Evolutionary conservation across 1,140 invertebrate genomes (phyloP), one percentile per base, ranked within the genome.

Genomic region (Cherax destructor): DNA sequence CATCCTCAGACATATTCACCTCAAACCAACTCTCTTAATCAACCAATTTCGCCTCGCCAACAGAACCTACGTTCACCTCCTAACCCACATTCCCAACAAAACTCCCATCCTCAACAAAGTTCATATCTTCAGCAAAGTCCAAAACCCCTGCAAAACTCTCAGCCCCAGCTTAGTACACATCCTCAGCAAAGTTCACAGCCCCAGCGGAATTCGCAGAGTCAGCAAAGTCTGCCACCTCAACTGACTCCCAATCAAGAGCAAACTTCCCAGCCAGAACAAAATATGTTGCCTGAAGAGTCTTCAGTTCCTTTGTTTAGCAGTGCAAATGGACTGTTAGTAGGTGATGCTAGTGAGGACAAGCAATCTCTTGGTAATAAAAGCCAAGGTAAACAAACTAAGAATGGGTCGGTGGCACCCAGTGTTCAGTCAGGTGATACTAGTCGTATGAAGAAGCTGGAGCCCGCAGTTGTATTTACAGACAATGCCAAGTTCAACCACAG

Each of bases 381-480:
- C 74, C 85, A 86, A 41, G 47, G 65, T 72, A 86, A 86, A 77
- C 85, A 78, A 47, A 86, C 85, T 24, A 86, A 77, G 76, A 86
- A 86, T 78, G 85, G 85, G 50, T 59, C 85, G 3, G 49, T 76
- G 72, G 84, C 47, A 49, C 78, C 61, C n/a, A 24, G 49, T 81
- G 56, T 69, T 83, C 78, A 88, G 79, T 88, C 87, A 30, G 52
- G 87, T 88, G 87, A 88, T 81, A 80, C 87, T 88, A 88, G 87
- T 88, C 87, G 87, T 72, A 50, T 81, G 41, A 91, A 84, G 56
- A 91, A 91, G 72, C 61, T 91, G 72, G 91, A 92, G 72, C 86
- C 91, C 65, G 91, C 91, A 30, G 91, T 92, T 74, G 86, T 92
- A 21, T 92, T 92, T 81, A 88, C 91, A 77, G 91, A 92, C 86